Conservation (phyloP, 1,140 invertebrate species). For the Nasonia longicornis region DNA sequence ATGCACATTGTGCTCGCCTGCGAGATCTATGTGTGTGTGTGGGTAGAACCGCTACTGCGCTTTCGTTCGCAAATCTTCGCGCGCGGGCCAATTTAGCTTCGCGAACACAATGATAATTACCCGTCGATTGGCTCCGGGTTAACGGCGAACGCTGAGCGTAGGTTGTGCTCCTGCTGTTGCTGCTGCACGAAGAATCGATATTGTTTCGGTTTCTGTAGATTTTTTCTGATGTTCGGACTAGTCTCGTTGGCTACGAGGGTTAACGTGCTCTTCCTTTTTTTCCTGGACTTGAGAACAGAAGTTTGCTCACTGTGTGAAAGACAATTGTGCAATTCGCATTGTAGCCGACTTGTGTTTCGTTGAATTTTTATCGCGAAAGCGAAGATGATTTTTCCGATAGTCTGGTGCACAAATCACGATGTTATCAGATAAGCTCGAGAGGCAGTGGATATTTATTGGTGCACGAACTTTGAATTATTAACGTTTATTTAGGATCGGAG, state of each 20-base stretch:
- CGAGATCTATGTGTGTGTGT: background rate
- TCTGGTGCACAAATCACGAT: background rate
- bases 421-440: background rate
- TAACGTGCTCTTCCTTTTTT: too few relatives aligned
- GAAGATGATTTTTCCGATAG: too few relatives aligned
- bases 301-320: too few relatives aligned
- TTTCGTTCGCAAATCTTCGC: slow-evolving; percentile 16
- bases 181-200: slow-evolving; percentile 7
- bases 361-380: too few relatives aligned
- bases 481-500: background rate
- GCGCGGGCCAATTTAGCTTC: slow-evolving; percentile 10
- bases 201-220: background rate
- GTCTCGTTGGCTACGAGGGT: background rate
- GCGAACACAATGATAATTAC: slow-evolving; percentile 25
- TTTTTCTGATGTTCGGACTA: background rate
- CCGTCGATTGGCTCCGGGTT: background rate
- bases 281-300: too few relatives aligned
- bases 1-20: background rate
- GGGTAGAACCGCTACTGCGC: background rate
- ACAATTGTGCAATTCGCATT: too few relatives aligned
- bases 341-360: too few relatives aligned
- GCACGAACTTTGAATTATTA: background rate
- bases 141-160: background rate
- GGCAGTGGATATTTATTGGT: too few relatives aligned
- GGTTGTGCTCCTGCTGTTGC: background rate